A percentile compares a stretch with the other conserved stretches of the same genome.
These are phyloP conservation scores for Actinia equina DNA, from an alignment of 64 coral and sea anemone genomes.

Conservation along the genomic window DNA sequence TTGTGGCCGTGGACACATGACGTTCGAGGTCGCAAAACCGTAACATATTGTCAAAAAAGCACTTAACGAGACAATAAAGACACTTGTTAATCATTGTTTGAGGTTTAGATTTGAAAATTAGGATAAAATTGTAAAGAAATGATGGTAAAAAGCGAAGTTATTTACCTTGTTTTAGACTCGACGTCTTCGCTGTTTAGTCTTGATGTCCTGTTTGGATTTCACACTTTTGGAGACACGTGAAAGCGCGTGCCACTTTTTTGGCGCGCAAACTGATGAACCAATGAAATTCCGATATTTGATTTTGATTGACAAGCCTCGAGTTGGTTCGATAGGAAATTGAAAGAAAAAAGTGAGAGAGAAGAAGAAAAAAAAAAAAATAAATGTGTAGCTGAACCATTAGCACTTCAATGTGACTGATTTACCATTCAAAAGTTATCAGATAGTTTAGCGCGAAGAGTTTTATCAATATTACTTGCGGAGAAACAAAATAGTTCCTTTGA, in stretches of 20 bases:
- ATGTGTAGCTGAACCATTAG: too few relatives aligned
- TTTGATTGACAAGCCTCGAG: neutral
- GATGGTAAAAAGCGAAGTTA: neutral
- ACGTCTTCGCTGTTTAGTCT: neutral
- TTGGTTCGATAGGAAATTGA: neutral
- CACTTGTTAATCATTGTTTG: neutral
- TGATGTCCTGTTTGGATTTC: neutral
- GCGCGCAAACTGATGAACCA: constrained; percentile 10
- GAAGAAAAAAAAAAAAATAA: too few relatives aligned
- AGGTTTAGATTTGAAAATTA: neutral
- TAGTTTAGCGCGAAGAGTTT: neutral
- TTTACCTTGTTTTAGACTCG: neutral
- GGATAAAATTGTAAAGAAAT: neutral
- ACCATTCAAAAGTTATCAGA: too few relatives aligned
- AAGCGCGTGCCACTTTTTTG: constrained; percentile 6
- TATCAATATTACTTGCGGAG: too few relatives aligned
- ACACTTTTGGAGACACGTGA: constrained; percentile 3
- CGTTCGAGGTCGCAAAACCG: neutral
- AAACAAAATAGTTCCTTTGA: too few relatives aligned
- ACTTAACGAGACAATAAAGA: neutral
- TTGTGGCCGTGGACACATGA: neutral
- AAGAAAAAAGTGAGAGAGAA: too few relatives aligned
- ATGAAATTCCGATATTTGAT: neutral
- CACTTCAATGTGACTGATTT: too few relatives aligned
- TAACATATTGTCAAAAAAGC: neutral